These are phyloP conservation scores for Rhinopithecus roxellana DNA, from an alignment of 2,113 vertebrate species.

Conservation along the genomic window DNA sequence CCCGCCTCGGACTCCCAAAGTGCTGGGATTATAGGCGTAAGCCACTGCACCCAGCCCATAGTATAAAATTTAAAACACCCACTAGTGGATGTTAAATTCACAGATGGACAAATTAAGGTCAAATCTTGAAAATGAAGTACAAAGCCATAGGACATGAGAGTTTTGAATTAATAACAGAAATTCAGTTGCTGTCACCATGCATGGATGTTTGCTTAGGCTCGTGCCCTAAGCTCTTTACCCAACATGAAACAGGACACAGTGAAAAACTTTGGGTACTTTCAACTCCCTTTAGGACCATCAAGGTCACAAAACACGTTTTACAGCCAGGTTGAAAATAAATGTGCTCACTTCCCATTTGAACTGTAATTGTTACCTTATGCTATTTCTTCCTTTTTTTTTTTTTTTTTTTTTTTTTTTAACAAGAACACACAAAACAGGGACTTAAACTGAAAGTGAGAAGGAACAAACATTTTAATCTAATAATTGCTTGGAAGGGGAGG, in stretches of 20 bases:
- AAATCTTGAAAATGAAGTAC: neutral
- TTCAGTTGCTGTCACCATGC: neutral
- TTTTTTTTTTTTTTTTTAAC: too few species aligned
- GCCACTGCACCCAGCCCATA: neutral
- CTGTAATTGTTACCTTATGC: neutral
- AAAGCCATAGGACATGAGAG: neutral
- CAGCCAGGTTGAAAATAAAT: neutral
- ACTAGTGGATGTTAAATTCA: conserved; percentile 1
- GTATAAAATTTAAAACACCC: neutral
- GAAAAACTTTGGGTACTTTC: neutral
- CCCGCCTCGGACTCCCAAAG: too few species aligned
- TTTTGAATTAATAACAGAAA: conserved; percentile 11
- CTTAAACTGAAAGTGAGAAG: conserved; percentile 8
- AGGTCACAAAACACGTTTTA: neutral
- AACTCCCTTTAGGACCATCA: neutral
- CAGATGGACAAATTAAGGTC: neutral
- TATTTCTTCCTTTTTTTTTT: neutral
- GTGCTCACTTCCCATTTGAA: neutral
- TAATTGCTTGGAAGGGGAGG: neutral
- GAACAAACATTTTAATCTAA: conserved; percentile 47
- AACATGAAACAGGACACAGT: neutral
- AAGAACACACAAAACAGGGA: conserved; percentile 11
- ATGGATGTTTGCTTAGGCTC: neutral
- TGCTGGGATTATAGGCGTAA: too few species aligned
- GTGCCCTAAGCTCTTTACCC: neutral